These are phyloP conservation scores for Gambelia wislizenii DNA, from an alignment of 2,797 vertebrate species.

Conservation along the genomic window DNA sequence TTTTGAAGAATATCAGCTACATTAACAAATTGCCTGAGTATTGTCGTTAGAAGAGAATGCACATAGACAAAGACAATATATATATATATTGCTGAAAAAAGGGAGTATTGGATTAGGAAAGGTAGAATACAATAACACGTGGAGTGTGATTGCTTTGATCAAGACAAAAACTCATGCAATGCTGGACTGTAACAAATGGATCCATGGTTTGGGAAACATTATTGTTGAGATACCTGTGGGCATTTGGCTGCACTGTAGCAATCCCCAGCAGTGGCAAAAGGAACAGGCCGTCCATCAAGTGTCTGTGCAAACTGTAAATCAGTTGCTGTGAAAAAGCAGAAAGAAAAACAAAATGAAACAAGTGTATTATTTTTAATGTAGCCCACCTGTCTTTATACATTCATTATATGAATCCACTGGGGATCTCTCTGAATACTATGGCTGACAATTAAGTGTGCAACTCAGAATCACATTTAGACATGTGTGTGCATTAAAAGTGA, in stretches of 20 bases:
- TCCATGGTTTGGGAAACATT: conserved; percentile 33
- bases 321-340: conserved; percentile 81
- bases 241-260: conserved; percentile 94
- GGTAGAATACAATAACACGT: not conserved
- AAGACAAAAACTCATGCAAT: conserved; percentile 53
- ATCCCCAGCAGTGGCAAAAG: conserved; percentile 95
- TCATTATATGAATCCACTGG: conserved; percentile 20
- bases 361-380: conserved; percentile 50
- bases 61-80: no score
- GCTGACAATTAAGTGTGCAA: conserved; percentile 31
- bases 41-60: not conserved
- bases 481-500: not conserved
- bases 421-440: conserved; percentile 16
- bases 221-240: conserved; percentile 87
- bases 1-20: not conserved
- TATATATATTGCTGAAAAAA: conserved; percentile 2
- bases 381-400: conserved; percentile 22
- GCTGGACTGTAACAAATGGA: conserved; percentile 49
- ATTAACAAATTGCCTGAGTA: not conserved
- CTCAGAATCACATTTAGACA: conserved; percentile 8
- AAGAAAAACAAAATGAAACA: conserved; percentile 43
- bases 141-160: conserved; percentile 7
- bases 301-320: conserved; percentile 93
- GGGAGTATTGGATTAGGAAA: not conserved
- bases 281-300: conserved; percentile 89